Base-by-base conservation (phyloP, 2,888 invertebrate genomes). In the Aphodius granarius region DNA sequence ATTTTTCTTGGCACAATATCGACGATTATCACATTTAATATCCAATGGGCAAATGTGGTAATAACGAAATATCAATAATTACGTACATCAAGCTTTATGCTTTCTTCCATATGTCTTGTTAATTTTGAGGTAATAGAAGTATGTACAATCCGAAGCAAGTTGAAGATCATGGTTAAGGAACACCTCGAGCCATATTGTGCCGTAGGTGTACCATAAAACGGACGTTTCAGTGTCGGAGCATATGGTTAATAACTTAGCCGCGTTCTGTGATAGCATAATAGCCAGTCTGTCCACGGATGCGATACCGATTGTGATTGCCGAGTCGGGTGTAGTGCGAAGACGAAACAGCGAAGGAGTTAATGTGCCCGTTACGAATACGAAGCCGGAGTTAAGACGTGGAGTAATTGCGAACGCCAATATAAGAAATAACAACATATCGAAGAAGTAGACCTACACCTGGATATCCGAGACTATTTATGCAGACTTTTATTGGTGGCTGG, bases 381-480 rank as follows among this genome's bases (percentile, higher is more conserved):
- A 66, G 13, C 73, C 64, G 70, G 70, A 63, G 82, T 81, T 83
- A 83, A 83, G 84, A 83, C 82, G 77, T 77, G 77, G 78, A 80
- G 82, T 85, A 85, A 85, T 85, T 85, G 83, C 83, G 81, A 83
- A 83, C 81, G 82, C 83, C 83, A 83, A 84, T 84, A n/a, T n/a
- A 84, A 83, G 83, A 82, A 82, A 82, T 82, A 82, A 82, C 81
- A 82, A 79, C 79, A 78, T 72, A 74, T 70, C 22, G 20, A 62
- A 17, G 65, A 68, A 22, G 66, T 72, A 72, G 43, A 63, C 83
- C 84, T 82, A 84, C 85, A 86, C 85, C 85, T 86, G 85, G 85
- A 84, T 83, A 85, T 84, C 82, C 82, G 83, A 83, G 84, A 85
- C 84, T 86, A 86, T 86, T 86, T 86, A 86, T 86, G 86, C 84